Conservation (phyloP, 2,888 invertebrate species). For the Microctonus brassicae region DNA sequence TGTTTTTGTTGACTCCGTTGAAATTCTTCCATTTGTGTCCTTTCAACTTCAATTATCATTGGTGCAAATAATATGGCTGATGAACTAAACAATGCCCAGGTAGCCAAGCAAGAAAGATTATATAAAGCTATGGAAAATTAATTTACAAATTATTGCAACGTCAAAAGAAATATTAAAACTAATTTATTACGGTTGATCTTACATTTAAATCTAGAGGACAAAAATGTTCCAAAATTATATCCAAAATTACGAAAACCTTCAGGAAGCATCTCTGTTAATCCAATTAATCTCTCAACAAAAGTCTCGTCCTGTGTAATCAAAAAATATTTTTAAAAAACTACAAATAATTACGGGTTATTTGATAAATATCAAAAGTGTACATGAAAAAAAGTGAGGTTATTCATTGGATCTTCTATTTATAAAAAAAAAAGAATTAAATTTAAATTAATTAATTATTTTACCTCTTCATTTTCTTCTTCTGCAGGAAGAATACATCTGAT, state of each 20-base stretch:
- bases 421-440: neutral
- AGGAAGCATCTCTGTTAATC: constrained; percentile 97
- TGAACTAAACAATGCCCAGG: constrained; percentile 95
- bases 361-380: neutral
- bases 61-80: constrained; percentile 95
- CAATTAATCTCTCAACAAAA: constrained; percentile 87
- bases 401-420: neutral
- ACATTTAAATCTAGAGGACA: constrained; percentile 66
- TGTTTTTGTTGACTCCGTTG: constrained; percentile 95
- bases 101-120: constrained; percentile 81
- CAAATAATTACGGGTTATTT: neutral
- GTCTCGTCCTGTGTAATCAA: constrained; percentile 81
- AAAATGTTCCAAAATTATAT: constrained; percentile 56
- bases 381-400: constrained; percentile 4
- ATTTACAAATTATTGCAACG: neutral
- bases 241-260: constrained; percentile 78
- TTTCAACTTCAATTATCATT: constrained; percentile 94
- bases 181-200: constrained; percentile 11
- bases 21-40: constrained; percentile 94
- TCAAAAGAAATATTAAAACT: neutral
- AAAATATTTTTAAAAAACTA: neutral
- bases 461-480: constrained; percentile 64
- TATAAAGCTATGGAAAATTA: constrained; percentile 73
- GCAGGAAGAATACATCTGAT: constrained; percentile 61
- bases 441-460: constrained; percentile 36